Evolutionary conservation across 2,797 vertebrate species (phyloP).

Genomic region (Eurystomus glaucurus): DNA sequence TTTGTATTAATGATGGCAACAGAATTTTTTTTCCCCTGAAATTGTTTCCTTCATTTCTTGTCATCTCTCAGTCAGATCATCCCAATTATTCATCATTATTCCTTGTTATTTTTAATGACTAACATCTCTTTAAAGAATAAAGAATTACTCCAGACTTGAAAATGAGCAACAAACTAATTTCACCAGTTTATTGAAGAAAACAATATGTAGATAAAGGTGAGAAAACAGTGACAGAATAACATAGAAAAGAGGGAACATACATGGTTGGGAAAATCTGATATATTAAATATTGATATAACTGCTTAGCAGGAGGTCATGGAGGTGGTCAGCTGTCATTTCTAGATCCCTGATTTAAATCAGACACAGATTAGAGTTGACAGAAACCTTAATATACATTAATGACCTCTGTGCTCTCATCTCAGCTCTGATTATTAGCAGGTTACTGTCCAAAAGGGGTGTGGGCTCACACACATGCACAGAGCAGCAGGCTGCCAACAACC

Average conservation of each 20-base stretch:
- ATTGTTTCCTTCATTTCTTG: conserved; percentile 26
- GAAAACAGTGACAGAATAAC: conserved; percentile 14
- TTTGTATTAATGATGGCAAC: background rate
- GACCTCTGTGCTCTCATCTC: background rate
- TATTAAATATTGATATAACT: background rate
- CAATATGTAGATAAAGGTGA: background rate
- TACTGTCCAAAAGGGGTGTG: background rate
- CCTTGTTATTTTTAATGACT: conserved; percentile 49
- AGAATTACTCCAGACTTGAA: background rate
- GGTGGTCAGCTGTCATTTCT: background rate
- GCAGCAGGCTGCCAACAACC: background rate
- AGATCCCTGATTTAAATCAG: conserved; percentile 27
- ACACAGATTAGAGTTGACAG: background rate
- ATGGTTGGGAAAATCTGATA: background rate
- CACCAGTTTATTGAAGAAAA: conserved; percentile 1
- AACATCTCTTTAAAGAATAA: conserved; percentile 31
- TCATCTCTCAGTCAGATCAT: conserved; percentile 6
- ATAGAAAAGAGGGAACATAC: background rate
- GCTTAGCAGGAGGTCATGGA: background rate
- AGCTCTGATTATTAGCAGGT: background rate
- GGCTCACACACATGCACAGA: background rate
- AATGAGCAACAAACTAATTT: background rate
- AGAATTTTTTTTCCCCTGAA: background rate
- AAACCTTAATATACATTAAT: conserved; percentile 14
- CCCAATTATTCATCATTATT: conserved; percentile 46